Evolutionary conservation across 2,113 vertebrate genomes (phyloP).

Genomic region (Hassar affinis): DNA sequence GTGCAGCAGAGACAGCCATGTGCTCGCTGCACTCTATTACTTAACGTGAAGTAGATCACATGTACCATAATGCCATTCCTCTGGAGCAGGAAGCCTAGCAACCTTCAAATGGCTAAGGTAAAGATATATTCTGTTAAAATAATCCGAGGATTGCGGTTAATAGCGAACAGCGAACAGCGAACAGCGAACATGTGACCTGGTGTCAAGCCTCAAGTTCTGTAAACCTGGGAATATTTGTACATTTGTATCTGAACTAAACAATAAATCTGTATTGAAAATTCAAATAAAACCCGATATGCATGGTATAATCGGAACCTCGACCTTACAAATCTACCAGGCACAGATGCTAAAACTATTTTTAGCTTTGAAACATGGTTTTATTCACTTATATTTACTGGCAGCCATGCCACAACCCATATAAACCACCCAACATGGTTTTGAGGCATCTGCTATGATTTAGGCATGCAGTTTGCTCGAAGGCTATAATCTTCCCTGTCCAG

Average conservation of each 20-base stretch:
- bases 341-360: not conserved
- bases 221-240: no score
- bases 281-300: not conserved
- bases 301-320: no score
- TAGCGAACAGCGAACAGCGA: no score
- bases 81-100: constrained; percentile 27
- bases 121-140: no score
- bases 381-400: not conserved
- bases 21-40: not conserved
- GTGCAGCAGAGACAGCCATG: constrained; percentile 54
- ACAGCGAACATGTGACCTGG: no score
- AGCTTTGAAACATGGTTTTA: not conserved
- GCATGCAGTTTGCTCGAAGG: not conserved
- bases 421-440: not conserved
- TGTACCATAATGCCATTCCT: not conserved
- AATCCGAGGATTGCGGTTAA: no score
- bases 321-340: not conserved
- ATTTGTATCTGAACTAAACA: no score
- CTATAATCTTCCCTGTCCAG: not conserved
- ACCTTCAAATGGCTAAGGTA: no score
- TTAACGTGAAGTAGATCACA: not conserved
- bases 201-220: no score
- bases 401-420: not conserved
- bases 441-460: constrained; percentile 5
- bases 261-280: not conserved